Conservation (phyloP, 2,888 invertebrate species). For the Hybos culiciformis region DNA sequence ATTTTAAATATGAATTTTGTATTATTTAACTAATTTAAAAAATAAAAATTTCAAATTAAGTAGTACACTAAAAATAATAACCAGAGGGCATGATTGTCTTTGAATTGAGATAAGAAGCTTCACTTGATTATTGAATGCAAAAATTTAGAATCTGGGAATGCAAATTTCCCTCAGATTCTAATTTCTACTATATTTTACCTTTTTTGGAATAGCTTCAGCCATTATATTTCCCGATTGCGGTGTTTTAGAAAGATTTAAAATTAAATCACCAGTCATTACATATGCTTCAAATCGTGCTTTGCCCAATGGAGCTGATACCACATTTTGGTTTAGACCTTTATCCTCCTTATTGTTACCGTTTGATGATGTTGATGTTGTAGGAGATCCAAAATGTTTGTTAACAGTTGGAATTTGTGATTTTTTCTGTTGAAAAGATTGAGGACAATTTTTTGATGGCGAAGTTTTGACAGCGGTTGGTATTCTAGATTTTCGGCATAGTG, state of each 20-base stretch:
- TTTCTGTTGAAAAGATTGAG: constrained; percentile 31
- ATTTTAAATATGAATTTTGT: too few species aligned
- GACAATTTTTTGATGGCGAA: constrained; percentile 28
- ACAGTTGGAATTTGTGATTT: constrained; percentile 35
- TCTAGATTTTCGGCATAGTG: constrained; percentile 38
- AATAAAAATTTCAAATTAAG: too few species aligned
- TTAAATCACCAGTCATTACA: constrained; percentile 96
- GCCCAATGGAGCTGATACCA: constrained; percentile 22
- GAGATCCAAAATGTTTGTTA: constrained; percentile 20
- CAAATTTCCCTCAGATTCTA: too few species aligned
- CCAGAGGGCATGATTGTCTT: too few species aligned
- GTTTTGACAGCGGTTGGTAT: constrained; percentile 41
- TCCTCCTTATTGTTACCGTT: constrained; percentile 16
- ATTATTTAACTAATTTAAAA: too few species aligned
- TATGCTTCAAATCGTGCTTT: constrained; percentile 70
- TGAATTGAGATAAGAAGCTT: too few species aligned
- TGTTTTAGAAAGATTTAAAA: constrained; percentile 78
- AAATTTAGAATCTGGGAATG: too few species aligned
- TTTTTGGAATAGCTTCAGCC: constrained; percentile 36
- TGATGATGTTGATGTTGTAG: constrained; percentile 11
- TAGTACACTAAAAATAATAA: too few species aligned
- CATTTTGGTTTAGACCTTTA: constrained; percentile 26
- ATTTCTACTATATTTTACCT: constrained; percentile 23
- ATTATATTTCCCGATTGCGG: constrained; percentile 51
- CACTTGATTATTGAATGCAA: too few species aligned